A percentile compares a stretch with the other conserved stretches of the same genome.
phyloP scores from a whole-genome alignment of 2,113 vertebrate genomes.

The Conger conger region DNA sequence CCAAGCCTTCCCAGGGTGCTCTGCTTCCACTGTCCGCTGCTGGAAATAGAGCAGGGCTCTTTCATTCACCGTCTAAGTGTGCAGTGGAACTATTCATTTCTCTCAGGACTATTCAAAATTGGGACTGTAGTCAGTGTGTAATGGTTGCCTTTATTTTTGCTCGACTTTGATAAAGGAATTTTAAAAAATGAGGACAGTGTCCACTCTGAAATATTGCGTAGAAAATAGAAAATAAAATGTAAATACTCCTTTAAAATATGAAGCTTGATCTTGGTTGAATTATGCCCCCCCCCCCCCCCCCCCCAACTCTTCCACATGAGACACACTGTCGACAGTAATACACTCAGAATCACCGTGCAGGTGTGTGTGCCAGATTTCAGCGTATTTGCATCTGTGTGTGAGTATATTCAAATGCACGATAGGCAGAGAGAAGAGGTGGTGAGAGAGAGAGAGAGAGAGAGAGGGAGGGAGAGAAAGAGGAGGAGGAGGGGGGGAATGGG shows the following conservation, averaged over 20 bases:
- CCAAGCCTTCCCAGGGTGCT: slow-evolving; percentile 50
- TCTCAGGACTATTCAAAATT: background rate
- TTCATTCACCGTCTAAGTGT: background rate
- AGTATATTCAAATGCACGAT: slow-evolving; percentile 35
- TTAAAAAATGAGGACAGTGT: too few species aligned
- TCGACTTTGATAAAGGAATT: background rate
- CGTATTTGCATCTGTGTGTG: slow-evolving; percentile 31
- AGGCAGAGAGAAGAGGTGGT: slow-evolving; percentile 2
- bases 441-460: background rate
- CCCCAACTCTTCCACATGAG: background rate
- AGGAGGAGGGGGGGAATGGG: background rate
- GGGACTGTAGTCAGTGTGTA: background rate
- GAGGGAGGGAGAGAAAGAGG: background rate
- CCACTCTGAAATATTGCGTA: background rate
- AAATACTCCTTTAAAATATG: background rate
- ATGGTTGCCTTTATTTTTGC: background rate
- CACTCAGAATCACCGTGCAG: background rate
- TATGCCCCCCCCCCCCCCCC: too few species aligned
- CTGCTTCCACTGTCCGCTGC: background rate
- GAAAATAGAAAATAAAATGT: background rate
- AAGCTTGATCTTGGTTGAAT: background rate
- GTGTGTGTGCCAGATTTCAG: slow-evolving; percentile 11
- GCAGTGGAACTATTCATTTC: background rate
- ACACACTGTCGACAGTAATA: background rate
- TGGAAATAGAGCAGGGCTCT: background rate